These are phyloP conservation scores for Trichacis sp. DNA, from an alignment of 2,888 invertebrate genomes.

Conservation along the genomic window DNA sequence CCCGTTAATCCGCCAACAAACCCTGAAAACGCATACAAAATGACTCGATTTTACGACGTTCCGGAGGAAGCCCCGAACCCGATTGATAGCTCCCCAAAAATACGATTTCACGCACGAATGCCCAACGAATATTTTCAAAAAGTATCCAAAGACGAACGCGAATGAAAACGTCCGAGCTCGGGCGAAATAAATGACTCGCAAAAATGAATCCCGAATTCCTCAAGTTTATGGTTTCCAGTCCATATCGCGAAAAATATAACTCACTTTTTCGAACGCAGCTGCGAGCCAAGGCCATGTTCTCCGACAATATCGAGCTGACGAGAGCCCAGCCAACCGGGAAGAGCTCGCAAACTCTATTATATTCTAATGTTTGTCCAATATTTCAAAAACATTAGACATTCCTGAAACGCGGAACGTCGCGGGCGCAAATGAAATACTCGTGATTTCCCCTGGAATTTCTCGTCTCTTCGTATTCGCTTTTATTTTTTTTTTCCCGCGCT, in stretches of 20 bases:
- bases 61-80: too few species aligned
- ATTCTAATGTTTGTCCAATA: slow-evolving; percentile 6
- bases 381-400: slow-evolving; percentile 17
- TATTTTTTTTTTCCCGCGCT: neutral
- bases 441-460: neutral
- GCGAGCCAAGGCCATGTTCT: slow-evolving; percentile 15
- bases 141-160: neutral
- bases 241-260: slow-evolving; percentile 15
- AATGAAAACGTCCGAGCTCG: slow-evolving; percentile 3
- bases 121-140: neutral
- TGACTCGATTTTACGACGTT: too few species aligned
- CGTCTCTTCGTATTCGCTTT: too few species aligned
- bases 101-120: neutral
- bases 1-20: too few species aligned
- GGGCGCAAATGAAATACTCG: neutral
- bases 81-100: too few species aligned
- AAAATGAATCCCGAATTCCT: slow-evolving; percentile 14
- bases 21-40: too few species aligned
- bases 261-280: slow-evolving; percentile 6
- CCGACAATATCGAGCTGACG: slow-evolving; percentile 27
- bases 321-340: slow-evolving; percentile 19
- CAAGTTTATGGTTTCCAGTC: slow-evolving; percentile 14
- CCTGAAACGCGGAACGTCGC: slow-evolving; percentile 3
- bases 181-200: slow-evolving; percentile 8
- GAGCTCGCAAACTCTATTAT: slow-evolving; percentile 21